Evolutionary conservation across 2,888 invertebrate genomes (phyloP).

Genomic region (Mythimna albipuncta): DNA sequence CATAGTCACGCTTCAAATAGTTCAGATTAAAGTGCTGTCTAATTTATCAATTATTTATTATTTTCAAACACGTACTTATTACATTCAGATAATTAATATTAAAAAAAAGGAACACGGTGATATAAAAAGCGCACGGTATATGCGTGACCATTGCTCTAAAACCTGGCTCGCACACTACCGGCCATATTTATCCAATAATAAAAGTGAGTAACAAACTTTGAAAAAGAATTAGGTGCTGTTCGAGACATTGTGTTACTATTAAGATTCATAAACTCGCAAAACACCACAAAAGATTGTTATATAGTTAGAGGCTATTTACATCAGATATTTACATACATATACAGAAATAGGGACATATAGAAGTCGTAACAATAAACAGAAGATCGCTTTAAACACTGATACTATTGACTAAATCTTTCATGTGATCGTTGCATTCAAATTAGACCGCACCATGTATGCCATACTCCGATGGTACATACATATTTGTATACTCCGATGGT

Average conservation of each 20-base stretch:
- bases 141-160: conserved; percentile 16
- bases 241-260: conserved; percentile 18
- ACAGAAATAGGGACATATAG: conserved; percentile 53
- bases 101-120: background rate
- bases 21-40: conserved; percentile 30
- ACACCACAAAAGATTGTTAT: conserved; percentile 38
- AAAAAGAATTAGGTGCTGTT: conserved; percentile 22
- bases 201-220: conserved; percentile 10
- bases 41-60: conserved; percentile 38
- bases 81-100: conserved; percentile 30
- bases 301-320: conserved; percentile 63
- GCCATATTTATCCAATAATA: background rate
- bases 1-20: conserved; percentile 35
- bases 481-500: conserved; percentile 5
- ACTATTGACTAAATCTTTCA: background rate
- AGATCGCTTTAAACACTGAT: conserved; percentile 20
- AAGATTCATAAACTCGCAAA: conserved; percentile 37
- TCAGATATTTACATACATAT: conserved; percentile 68
- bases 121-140: conserved; percentile 8
- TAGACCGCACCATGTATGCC: background rate
- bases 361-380: conserved; percentile 34
- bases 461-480: background rate
- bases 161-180: conserved; percentile 1
- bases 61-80: conserved; percentile 31
- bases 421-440: background rate